phyloP scores from a whole-genome alignment of 2,113 vertebrate genomes.

The Sturnira hondurensis region DNA sequence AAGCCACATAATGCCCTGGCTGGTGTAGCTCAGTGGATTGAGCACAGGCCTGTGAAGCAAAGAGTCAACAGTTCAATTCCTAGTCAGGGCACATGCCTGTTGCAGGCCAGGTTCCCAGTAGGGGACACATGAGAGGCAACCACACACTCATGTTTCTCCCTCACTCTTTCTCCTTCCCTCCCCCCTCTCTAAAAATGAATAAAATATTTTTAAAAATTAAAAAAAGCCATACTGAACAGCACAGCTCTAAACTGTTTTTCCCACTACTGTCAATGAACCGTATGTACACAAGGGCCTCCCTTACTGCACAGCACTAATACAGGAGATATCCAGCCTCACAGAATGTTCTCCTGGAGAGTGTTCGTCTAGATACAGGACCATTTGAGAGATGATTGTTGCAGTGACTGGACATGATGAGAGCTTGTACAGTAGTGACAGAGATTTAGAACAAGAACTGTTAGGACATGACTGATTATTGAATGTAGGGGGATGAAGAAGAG shows the following conservation, averaged over 20 bases:
- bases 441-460: not conserved
- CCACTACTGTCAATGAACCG: not conserved
- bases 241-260: not conserved
- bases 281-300: not conserved
- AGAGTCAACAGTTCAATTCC: no score
- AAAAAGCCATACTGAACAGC: not conserved
- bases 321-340: not conserved
- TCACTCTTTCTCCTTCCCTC: no score
- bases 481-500: not conserved
- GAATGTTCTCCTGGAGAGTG: not conserved
- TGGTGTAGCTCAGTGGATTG: no score
- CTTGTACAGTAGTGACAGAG: not conserved
- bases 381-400: not conserved
- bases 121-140: no score
- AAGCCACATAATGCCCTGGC: not conserved
- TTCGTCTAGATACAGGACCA: not conserved
- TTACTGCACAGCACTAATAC: no score
- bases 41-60: no score
- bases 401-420: not conserved
- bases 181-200: no score
- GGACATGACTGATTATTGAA: not conserved
- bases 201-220: no score
- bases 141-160: no score
- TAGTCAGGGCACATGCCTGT: no score
- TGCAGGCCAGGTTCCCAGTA: no score